phyloP scores from a whole-genome alignment of 2,797 vertebrate genomes.

The Peromyscus eremicus region DNA sequence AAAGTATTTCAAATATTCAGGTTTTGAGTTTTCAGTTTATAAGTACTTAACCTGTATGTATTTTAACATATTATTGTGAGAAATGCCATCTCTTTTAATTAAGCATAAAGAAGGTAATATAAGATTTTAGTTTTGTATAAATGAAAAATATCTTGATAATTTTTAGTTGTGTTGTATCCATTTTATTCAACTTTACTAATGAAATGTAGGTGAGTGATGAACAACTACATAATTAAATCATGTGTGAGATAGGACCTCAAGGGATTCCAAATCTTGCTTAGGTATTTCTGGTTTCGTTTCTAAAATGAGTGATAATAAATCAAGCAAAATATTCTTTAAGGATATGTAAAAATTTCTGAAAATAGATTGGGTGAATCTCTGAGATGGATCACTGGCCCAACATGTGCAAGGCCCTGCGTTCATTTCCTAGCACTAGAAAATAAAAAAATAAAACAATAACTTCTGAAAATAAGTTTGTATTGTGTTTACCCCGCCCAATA shows the following conservation, averaged over 20 bases:
- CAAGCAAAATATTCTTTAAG: slow-evolving; percentile 36
- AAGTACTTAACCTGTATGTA: not conserved
- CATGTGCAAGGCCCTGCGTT: not conserved
- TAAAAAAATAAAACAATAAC: not conserved
- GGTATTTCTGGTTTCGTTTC: not conserved
- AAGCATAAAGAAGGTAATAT: not conserved
- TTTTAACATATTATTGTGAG: not conserved
- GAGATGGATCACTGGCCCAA: not conserved
- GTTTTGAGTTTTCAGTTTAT: not conserved
- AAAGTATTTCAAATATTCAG: not conserved
- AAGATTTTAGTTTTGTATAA: not conserved
- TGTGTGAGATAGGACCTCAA: not conserved
- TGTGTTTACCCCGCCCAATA: not conserved
- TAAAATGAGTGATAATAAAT: not conserved
- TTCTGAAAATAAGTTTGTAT: slow-evolving; percentile 7
- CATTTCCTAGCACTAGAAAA: too few species aligned
- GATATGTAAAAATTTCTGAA: not conserved
- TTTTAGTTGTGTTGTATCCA: not conserved
- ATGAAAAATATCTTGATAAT: not conserved
- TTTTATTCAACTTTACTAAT: not conserved
- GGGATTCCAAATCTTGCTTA: not conserved
- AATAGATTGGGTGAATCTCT: not conserved
- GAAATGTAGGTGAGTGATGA: not conserved
- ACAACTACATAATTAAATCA: not conserved
- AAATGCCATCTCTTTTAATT: slow-evolving; percentile 6